Base-by-base conservation (phyloP, 1,140 invertebrate species). In the Heliconius nattereri region DNA sequence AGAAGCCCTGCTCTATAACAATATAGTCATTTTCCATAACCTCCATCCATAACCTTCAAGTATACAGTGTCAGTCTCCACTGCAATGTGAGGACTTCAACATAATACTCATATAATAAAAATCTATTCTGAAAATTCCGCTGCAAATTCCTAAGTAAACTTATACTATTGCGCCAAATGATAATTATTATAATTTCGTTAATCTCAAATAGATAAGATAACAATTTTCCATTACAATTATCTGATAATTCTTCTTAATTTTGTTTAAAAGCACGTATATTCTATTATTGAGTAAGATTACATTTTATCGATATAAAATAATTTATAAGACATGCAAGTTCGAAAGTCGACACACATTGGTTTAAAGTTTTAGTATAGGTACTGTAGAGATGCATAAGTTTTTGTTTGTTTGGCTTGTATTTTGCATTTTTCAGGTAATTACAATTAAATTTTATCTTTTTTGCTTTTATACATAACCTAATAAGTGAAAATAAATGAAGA, bases 371-470 rank as follows among this genome's bases (percentile, higher is more conserved):
- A 45, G 13, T 45, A 45, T 45, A 45, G 7, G 7, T 66, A 29
- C 60, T 66, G 60, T 66, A 66, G 26, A 66, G 60, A 66, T 66
- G 60, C 26, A 66, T 66, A 66, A 29, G 13, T 26, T 5, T 29
- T 66, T 29, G 60, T 19, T 66, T 26, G 13, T 66, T 66, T 66
- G 23, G 9, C 23, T 66, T 66, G 9, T n/a, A 26, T 1, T 66
- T 16, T 66, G 23, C 60, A 60, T 60, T 60, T 60, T 60, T 26
- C 57, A 60, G 57, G 57, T 60, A 60, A 40, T 40, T 40, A 40
- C 11, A 40, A 11, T 40, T 11, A 45, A 66, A 66, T n/a, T 29
- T 29, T 7, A 13, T 66, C 2, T 66, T 13, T 66, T 29, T 16
- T 66, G 20, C 29, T 29, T 26, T 29, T 66, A 6, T 45, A 45